Percentiles rank a stretch among this genome's conserved stretches.
phyloP scores from a whole-genome alignment of 2,888 invertebrate species.

The Automeris io region DNA sequence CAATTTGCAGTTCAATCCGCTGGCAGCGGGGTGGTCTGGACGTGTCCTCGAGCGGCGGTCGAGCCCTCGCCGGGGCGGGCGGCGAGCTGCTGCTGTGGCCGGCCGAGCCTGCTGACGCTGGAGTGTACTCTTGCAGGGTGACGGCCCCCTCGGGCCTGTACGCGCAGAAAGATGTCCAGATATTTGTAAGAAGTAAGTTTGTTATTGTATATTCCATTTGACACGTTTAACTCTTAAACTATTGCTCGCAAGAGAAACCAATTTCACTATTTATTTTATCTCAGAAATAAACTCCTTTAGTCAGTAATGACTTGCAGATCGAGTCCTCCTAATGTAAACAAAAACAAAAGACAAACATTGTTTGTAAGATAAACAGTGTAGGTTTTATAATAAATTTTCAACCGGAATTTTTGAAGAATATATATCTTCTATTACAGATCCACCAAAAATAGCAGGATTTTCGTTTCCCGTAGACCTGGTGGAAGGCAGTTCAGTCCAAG shows the following conservation, averaged over 20 bases:
- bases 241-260: no score
- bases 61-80: slow-evolving; percentile 40
- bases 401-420: neutral
- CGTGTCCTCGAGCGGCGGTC: slow-evolving; percentile 35
- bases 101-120: slow-evolving; percentile 80
- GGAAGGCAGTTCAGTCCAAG: slow-evolving; percentile 89
- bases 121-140: slow-evolving; percentile 87
- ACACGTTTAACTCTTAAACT: no score
- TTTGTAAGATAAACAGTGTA: no score
- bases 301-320: no score
- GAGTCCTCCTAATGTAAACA: no score
- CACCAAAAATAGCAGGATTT: slow-evolving; percentile 91
- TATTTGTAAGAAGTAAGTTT: slow-evolving; percentile 83
- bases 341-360: no score
- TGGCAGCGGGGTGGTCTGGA: slow-evolving; percentile 63
- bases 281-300: no score
- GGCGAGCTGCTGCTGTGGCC: slow-evolving; percentile 74
- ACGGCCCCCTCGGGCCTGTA: slow-evolving; percentile 84
- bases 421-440: slow-evolving; percentile 65
- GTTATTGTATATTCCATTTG: no score
- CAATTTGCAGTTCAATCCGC: slow-evolving; percentile 48
- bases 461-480: slow-evolving; percentile 87
- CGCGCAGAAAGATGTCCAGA: slow-evolving; percentile 84
- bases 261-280: no score
- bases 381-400: no score